phyloP scores from a whole-genome alignment of 2,797 vertebrate species.

The Pipistrellus nathusii region DNA sequence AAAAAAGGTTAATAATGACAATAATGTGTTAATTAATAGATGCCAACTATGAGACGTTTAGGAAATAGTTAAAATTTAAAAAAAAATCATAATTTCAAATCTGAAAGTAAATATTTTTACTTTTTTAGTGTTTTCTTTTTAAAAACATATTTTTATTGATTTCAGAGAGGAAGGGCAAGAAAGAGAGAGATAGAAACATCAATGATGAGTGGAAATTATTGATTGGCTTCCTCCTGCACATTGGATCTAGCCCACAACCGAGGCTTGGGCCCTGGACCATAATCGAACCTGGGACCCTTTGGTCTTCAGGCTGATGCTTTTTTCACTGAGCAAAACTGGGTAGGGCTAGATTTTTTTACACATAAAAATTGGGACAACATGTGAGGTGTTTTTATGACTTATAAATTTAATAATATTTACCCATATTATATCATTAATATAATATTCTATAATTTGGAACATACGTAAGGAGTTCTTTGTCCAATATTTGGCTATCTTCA shows the following conservation, averaged over 20 bases:
- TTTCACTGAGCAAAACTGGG: too few species aligned
- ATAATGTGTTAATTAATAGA: background rate
- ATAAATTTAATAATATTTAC: background rate
- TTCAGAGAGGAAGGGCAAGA: too few species aligned
- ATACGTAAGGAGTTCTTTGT: background rate
- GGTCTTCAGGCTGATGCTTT: too few species aligned
- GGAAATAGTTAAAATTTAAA: background rate
- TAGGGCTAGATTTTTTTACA: background rate
- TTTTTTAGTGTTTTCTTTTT: background rate
- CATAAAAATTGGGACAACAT: background rate
- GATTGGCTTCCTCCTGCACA: too few species aligned
- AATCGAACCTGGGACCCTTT: too few species aligned
- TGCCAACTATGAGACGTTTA: background rate
- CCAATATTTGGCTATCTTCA: background rate
- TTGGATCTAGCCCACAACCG: too few species aligned
- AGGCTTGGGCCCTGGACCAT: too few species aligned
- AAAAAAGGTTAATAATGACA: slow-evolving; percentile 20
- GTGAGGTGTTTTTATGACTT: background rate
- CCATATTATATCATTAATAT: background rate
- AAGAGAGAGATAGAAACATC: too few species aligned
- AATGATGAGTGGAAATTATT: too few species aligned
- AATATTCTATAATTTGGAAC: slow-evolving; percentile 8
- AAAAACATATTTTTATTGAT: too few species aligned
- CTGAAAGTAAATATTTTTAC: background rate
- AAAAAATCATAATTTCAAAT: slow-evolving; percentile 16